A percentile compares a stretch with the other conserved stretches of the same genome.
These are phyloP conservation scores for Rhincodon typus DNA, from an alignment of 2,797 vertebrate species.

Conservation along the genomic window DNA sequence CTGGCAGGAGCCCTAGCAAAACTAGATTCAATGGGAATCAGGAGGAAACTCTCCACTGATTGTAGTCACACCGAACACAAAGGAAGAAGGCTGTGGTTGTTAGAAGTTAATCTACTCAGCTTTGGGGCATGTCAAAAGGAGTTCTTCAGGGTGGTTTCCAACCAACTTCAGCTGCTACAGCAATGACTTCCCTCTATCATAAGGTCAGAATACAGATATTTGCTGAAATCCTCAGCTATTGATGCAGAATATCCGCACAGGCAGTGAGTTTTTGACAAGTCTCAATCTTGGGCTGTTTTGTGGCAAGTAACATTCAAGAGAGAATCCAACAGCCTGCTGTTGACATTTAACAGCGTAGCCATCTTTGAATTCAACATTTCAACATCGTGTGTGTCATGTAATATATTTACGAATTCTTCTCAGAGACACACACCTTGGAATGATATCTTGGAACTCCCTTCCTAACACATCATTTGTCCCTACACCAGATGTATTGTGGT, in stretches of 20 bases:
- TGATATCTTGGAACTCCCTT: background rate
- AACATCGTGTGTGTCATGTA: no score
- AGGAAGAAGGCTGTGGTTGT: background rate
- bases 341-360: no score
- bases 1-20: background rate
- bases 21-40: background rate
- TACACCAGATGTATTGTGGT: background rate
- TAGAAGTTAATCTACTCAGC: background rate
- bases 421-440: no score
- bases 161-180: background rate
- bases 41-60: background rate
- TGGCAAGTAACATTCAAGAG: no score
- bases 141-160: background rate
- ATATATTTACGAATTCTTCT: no score
- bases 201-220: background rate
- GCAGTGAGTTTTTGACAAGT: background rate
- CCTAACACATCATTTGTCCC: background rate
- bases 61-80: background rate
- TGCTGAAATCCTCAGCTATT: background rate
- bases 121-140: background rate
- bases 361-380: no score
- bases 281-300: no score
- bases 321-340: no score
- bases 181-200: background rate
- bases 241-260: background rate